phyloP scores from a whole-genome alignment of 2,888 invertebrate genomes.

The Macrosoma leucophasiata region DNA sequence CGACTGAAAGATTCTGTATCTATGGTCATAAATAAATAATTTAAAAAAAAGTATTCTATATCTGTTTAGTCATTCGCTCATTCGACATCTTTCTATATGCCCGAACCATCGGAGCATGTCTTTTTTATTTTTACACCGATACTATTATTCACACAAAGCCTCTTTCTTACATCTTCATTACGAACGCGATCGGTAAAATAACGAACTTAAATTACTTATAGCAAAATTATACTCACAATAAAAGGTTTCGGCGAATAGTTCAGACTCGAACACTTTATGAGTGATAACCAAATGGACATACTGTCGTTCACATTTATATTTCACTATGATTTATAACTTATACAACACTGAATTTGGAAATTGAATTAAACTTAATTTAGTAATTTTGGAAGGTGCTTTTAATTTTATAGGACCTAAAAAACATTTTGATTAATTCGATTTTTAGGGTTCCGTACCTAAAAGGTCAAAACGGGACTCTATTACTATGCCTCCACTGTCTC shows the following conservation, averaged over 20 bases:
- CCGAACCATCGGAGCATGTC: too few species aligned
- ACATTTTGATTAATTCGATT: too few species aligned
- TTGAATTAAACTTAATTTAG: background rate
- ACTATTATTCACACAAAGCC: too few species aligned
- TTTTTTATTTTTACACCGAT: too few species aligned
- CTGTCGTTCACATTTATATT: constrained; percentile 27
- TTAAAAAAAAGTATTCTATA: too few species aligned
- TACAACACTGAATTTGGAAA: background rate
- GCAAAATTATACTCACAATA: constrained; percentile 48
- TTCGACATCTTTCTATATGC: too few species aligned
- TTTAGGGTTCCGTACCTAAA: background rate
- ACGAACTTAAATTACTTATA: constrained; percentile 1
- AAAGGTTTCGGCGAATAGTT: constrained; percentile 57
- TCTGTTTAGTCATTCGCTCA: too few species aligned
- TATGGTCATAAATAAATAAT: too few species aligned
- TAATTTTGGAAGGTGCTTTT: background rate
- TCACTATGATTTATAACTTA: background rate
- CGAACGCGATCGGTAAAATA: too few species aligned
- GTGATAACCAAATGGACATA: constrained; percentile 78
- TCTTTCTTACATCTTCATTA: too few species aligned
- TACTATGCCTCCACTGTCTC: background rate
- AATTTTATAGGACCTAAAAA: too few species aligned
- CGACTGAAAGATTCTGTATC: too few species aligned
- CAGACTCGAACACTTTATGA: constrained; percentile 67
- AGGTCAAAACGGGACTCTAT: background rate